phyloP scores from a whole-genome alignment of 2,888 invertebrate genomes.

The Archips xylosteana region DNA sequence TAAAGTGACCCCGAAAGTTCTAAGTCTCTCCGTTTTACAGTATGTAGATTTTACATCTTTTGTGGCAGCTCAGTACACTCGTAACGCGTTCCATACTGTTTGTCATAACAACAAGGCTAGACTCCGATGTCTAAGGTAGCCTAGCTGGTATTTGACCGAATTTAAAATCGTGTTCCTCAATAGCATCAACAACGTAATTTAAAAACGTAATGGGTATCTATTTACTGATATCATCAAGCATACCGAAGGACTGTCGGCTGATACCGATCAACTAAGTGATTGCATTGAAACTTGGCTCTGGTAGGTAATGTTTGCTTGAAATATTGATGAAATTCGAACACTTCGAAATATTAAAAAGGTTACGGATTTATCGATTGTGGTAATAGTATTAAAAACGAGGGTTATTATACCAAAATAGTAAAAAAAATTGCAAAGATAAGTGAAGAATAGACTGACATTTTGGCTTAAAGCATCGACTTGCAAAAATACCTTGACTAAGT shows the following conservation, averaged over 20 bases:
- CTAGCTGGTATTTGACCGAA: not conserved
- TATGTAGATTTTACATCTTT: no score
- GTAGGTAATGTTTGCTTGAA: not conserved
- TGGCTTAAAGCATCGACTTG: no score
- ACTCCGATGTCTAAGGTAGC: not conserved
- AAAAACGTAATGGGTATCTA: not conserved
- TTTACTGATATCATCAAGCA: slow-evolving; percentile 11
- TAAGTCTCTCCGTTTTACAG: no score
- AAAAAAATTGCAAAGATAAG: no score
- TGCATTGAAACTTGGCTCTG: not conserved
- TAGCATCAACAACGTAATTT: not conserved
- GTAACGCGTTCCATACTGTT: no score
- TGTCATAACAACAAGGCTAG: not conserved
- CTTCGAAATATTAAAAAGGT: not conserved
- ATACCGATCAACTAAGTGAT: slow-evolving; percentile 5
- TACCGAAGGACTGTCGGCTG: not conserved
- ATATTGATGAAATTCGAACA: not conserved
- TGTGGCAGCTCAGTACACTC: no score
- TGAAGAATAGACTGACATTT: no score
- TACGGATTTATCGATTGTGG: no score
- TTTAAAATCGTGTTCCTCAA: not conserved
- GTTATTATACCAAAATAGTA: no score
- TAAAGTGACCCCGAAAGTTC: no score
- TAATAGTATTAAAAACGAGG: no score
- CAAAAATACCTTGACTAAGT: no score